These are phyloP conservation scores for Lagocephalus sceleratus DNA, from an alignment of 2,797 vertebrate species.

Conservation along the genomic window DNA sequence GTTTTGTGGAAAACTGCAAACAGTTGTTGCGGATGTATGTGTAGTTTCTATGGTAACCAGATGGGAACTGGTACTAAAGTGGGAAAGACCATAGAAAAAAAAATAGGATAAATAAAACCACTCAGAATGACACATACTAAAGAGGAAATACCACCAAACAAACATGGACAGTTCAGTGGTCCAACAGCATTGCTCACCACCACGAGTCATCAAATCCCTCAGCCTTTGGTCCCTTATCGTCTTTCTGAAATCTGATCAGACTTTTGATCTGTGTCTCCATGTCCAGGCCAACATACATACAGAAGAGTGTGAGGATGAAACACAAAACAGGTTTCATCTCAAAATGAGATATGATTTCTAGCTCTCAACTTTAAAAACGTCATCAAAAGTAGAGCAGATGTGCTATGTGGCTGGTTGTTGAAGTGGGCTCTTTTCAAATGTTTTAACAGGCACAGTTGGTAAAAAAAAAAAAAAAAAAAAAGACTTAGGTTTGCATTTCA, in stretches of 20 bases:
- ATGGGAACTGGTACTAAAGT: conserved; percentile 27
- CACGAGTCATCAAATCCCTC: conserved; percentile 35
- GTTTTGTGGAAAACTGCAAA: conserved; percentile 61
- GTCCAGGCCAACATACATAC: conserved; percentile 21
- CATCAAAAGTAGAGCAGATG: too few species aligned
- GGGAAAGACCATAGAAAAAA: neutral
- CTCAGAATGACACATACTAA: neutral
- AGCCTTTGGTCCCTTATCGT: too few species aligned
- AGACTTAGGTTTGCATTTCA: too few species aligned
- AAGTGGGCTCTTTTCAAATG: too few species aligned
- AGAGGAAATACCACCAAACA: neutral
- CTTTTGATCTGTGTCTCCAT: conserved; percentile 21
- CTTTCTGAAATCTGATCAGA: too few species aligned
- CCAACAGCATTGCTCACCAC: neutral
- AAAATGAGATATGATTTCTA: neutral
- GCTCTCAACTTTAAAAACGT: neutral
- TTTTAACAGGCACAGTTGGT: too few species aligned
- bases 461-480: too few species aligned
- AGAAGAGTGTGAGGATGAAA: conserved; percentile 16
- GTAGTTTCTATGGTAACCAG: conserved; percentile 74
- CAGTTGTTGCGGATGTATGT: conserved; percentile 71
- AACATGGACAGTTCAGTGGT: too few species aligned
- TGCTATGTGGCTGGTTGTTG: too few species aligned
- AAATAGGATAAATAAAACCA: conserved; percentile 12
- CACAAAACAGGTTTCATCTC: neutral